Conservation (phyloP, 2,113 vertebrate species). For the Saguinus imperator region DNA sequence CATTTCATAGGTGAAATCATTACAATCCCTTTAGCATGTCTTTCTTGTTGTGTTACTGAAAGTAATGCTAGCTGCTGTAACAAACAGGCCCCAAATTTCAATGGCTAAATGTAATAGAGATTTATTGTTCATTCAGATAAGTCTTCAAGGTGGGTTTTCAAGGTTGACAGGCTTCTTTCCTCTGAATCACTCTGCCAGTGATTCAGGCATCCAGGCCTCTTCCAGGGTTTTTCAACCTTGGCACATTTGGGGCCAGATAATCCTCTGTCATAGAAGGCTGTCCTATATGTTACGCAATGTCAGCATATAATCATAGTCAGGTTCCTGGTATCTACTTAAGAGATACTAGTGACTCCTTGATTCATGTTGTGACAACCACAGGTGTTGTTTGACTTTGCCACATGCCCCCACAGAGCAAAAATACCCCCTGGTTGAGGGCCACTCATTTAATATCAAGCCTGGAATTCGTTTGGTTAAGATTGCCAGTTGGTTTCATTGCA, state of each 20-base stretch:
- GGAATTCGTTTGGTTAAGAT: not conserved
- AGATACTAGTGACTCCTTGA: not conserved
- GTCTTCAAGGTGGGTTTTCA: not conserved
- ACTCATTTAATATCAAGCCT: not conserved
- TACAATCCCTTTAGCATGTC: not conserved
- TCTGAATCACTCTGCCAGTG: accelerated
- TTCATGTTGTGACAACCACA: not conserved
- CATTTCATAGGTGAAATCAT: not conserved
- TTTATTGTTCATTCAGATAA: not conserved
- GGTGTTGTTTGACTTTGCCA: not conserved
- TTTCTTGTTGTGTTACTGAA: not conserved
- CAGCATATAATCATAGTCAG: not conserved
- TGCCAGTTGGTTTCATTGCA: not conserved
- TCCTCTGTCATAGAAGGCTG: not conserved
- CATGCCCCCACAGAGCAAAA: not conserved
- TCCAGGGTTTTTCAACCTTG: not conserved
- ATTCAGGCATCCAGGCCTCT: not conserved
- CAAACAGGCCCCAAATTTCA: not conserved
- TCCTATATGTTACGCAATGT: not conserved
- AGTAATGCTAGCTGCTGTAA: not conserved
- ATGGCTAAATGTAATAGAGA: not conserved
- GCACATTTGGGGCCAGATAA: not conserved
- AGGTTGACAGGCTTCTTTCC: not conserved
- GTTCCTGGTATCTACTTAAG: not conserved
- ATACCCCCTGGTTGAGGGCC: not conserved